Conservation (phyloP, 1,140 invertebrate genomes). For the Chironomus striatipennis region DNA sequence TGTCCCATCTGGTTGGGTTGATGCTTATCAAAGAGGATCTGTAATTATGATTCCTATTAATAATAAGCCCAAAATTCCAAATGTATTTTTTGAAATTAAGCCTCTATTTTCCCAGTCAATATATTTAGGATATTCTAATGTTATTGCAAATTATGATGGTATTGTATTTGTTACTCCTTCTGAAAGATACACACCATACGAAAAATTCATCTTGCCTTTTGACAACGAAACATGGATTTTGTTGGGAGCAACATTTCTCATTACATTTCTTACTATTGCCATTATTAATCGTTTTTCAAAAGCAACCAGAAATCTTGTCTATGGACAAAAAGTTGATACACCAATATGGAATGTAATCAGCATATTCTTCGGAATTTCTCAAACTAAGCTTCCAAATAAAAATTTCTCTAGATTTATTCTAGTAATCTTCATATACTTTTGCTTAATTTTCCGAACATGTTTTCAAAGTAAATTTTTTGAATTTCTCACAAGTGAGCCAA, state of each 20-base stretch:
- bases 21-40: too few species aligned
- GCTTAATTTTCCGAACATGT: not conserved
- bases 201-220: not conserved
- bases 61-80: too few species aligned
- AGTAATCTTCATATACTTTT: not conserved
- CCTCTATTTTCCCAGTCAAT: too few species aligned
- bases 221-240: not conserved
- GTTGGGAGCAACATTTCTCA: not conserved
- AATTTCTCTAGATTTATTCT: too few species aligned
- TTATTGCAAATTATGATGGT: too few species aligned
- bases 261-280: not conserved
- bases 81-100: not conserved
- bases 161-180: not conserved
- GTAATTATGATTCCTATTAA: too few species aligned
- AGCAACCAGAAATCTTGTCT: not conserved
- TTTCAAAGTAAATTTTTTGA: not conserved
- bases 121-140: too few species aligned
- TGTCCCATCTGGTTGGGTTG: too few species aligned
- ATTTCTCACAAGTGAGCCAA: not conserved
- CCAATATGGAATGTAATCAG: not conserved
- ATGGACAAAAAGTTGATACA: not conserved
- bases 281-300: not conserved
- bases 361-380: too few species aligned
- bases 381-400: too few species aligned
- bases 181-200: not conserved